A percentile compares a stretch with the other conserved stretches of the same genome.
These are phyloP conservation scores for Chloroceryle aenea DNA, from an alignment of 2,113 vertebrate genomes.

Conservation along the genomic window DNA sequence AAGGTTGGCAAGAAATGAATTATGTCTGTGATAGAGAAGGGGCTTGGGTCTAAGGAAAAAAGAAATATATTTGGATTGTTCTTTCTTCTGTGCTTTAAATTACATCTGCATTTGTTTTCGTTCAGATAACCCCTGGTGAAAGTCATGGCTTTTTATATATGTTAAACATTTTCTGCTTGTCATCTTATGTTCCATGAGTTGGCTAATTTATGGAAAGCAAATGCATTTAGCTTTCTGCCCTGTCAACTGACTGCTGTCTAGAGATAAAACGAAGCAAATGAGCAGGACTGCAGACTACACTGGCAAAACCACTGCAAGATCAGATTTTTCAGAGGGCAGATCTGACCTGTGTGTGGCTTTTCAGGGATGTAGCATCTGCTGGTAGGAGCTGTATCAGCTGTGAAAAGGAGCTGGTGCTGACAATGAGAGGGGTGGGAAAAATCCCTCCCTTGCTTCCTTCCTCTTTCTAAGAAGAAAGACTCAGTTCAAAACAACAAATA, in stretches of 20 bases:
- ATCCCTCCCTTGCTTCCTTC: background rate
- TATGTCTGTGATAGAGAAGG: background rate
- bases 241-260: background rate
- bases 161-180: constrained; percentile 8
- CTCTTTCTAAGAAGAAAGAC: background rate
- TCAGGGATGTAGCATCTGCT: background rate
- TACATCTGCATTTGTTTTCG: constrained; percentile 13
- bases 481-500: background rate
- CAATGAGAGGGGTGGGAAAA: background rate
- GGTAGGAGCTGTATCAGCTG: background rate
- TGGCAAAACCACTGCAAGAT: background rate
- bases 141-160: background rate
- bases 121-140: constrained; percentile 34
- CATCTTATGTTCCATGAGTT: background rate
- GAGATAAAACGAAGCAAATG: background rate
- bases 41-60: background rate
- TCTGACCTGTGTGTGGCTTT: background rate
- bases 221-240: background rate
- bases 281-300: background rate
- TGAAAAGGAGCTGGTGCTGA: background rate
- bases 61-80: background rate
- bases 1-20: background rate
- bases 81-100: constrained; percentile 22
- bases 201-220: background rate
- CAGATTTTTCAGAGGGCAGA: background rate